Evolutionary conservation across 2,888 invertebrate species (phyloP).

Genomic region (Sphaeridia pumilis): DNA sequence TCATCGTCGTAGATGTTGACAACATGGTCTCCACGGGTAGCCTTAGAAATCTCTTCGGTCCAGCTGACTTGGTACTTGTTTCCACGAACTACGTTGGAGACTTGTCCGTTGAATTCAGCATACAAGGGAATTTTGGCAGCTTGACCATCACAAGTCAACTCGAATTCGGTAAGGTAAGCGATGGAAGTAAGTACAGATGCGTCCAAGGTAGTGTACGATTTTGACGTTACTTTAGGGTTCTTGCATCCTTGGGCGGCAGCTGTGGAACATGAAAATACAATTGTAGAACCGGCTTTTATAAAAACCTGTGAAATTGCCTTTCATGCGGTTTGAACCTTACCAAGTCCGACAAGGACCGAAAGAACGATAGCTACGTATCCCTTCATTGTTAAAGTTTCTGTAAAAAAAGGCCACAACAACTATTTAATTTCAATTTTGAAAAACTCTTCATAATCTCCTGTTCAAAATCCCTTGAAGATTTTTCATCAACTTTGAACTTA

Average conservation of each 20-base stretch:
- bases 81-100: constrained; percentile 23
- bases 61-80: constrained; percentile 60
- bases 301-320: too few relatives aligned
- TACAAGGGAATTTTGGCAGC: constrained; percentile 25
- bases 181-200: constrained; percentile 80
- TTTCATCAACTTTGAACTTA: too few relatives aligned
- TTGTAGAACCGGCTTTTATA: too few relatives aligned
- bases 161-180: constrained; percentile 83
- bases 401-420: too few relatives aligned
- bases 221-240: constrained; percentile 52
- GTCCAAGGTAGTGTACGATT: constrained; percentile 81
- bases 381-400: neutral
- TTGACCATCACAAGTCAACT: constrained; percentile 56
- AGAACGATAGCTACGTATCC: neutral
- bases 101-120: constrained; percentile 44
- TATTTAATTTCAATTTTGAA: too few relatives aligned
- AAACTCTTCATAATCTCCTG: too few relatives aligned
- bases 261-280: neutral
- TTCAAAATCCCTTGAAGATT: too few relatives aligned
- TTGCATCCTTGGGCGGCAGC: constrained; percentile 23
- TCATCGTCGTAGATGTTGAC: constrained; percentile 84
- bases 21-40: constrained; percentile 66
- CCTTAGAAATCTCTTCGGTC: constrained; percentile 74
- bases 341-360: neutral
- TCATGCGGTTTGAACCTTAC: neutral